Conservation (phyloP, 1,140 invertebrate genomes). For the Pachyrhynchus sulphureomaculatus region DNA sequence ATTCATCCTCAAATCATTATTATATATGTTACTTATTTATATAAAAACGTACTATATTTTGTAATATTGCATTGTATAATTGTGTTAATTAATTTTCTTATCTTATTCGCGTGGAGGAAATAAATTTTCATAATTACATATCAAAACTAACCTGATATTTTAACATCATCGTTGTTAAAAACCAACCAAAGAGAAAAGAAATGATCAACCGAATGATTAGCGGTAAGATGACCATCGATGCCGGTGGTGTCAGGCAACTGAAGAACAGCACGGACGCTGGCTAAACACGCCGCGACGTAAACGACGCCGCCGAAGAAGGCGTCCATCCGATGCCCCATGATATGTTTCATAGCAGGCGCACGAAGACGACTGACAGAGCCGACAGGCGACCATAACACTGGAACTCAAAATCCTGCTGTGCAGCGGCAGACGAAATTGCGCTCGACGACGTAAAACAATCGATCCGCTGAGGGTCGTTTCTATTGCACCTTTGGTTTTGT, state of each 20-base stretch:
- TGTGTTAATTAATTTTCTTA: no score
- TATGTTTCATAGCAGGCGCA: constrained; percentile 20
- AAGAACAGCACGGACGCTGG: constrained; percentile 47
- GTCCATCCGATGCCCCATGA: constrained; percentile 30
- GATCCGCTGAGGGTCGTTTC: constrained; percentile 26
- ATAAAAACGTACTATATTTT: no score
- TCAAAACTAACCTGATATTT: constrained; percentile 54
- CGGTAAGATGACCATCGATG: constrained; percentile 55
- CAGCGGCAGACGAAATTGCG: constrained; percentile 24
- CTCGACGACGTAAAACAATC: constrained; percentile 35
- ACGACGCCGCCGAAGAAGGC: constrained; percentile 23
- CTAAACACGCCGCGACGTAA: constrained; percentile 24
- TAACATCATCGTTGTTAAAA: constrained; percentile 56
- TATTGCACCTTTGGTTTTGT: background rate
- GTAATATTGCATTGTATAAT: no score
- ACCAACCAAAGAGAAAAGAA: constrained; percentile 59
- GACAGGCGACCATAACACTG: constrained; percentile 17
- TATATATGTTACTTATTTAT: no score
- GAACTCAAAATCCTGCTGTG: constrained; percentile 20
- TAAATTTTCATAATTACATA: no score
- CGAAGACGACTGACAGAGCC: constrained; percentile 31
- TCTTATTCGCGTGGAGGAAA: no score
- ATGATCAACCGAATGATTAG: constrained; percentile 53
- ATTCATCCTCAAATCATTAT: no score
- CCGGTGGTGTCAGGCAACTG: constrained; percentile 56